A percentile compares a stretch with the other conserved stretches of the same genome.
These are phyloP conservation scores for Crepidodera aurea DNA, from an alignment of 2,888 invertebrate genomes.

Conservation along the genomic window DNA sequence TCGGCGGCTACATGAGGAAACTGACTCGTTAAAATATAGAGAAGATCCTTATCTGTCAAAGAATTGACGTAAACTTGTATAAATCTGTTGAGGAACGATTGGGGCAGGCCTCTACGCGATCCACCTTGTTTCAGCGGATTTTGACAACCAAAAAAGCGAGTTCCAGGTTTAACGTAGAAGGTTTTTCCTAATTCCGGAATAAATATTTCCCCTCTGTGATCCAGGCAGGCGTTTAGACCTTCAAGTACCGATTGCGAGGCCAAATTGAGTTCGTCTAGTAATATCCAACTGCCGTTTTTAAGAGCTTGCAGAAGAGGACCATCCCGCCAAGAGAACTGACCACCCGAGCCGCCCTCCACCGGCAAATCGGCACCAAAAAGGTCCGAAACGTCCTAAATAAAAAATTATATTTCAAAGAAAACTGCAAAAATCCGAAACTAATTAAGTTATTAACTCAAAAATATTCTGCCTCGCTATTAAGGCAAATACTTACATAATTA, in stretches of 20 bases:
- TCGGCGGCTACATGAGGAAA: constrained; percentile 70
- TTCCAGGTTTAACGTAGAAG: constrained; percentile 78
- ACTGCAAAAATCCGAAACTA: too few species aligned
- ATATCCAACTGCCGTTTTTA: constrained; percentile 93
- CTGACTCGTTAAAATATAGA: constrained; percentile 71
- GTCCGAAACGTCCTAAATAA: constrained; percentile 86
- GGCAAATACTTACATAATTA: too few species aligned
- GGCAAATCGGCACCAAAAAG: constrained; percentile 98
- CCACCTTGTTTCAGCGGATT: constrained; percentile 97
- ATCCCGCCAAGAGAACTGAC: constrained; percentile 95
- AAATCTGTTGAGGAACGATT: constrained; percentile 97
- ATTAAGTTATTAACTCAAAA: too few species aligned
- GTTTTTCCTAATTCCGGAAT: constrained; percentile 92
- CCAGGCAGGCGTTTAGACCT: constrained; percentile 97
- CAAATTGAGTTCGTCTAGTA: constrained; percentile 96
- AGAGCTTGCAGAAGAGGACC: constrained; percentile 94
- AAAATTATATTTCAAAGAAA: too few species aligned
- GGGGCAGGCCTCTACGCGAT: constrained; percentile 92
- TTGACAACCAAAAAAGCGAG: constrained; percentile 95
- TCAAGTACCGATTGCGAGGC: constrained; percentile 98
- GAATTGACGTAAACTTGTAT: constrained; percentile 83
- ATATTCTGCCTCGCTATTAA: too few species aligned
- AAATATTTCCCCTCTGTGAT: constrained; percentile 95
- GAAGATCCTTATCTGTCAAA: constrained; percentile 71
- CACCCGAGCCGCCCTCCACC: constrained; percentile 83